A percentile compares a stretch with the other conserved stretches of the same genome.
Evolutionary conservation across 2,113 vertebrate species (phyloP).

Genomic region (Chamaea fasciata): DNA sequence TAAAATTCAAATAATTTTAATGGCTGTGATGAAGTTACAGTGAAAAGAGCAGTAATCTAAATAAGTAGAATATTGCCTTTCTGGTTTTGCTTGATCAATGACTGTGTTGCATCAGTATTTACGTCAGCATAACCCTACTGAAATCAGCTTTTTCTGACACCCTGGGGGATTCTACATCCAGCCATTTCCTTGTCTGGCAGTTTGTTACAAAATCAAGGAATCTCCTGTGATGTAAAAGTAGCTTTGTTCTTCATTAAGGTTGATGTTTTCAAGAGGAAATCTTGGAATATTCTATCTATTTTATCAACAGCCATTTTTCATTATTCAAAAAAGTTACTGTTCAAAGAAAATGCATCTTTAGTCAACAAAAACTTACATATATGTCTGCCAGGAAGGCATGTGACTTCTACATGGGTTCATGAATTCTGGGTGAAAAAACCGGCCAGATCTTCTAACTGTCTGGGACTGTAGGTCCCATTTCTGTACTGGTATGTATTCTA

Average conservation of each 20-base stretch:
- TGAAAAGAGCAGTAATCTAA: neutral
- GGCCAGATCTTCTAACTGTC: neutral
- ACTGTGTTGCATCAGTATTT: neutral
- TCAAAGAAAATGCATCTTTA: neutral
- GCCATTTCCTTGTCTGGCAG: neutral
- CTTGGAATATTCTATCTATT: neutral
- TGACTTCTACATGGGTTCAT: fast-evolving
- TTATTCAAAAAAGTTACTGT: neutral
- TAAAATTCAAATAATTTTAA: neutral
- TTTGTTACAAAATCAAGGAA: neutral
- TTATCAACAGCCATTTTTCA: neutral
- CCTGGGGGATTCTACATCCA: neutral
- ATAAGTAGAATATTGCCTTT: neutral
- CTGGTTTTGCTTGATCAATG: neutral
- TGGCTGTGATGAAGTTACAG: neutral
- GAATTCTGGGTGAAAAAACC: neutral
- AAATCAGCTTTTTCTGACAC: neutral
- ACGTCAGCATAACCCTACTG: neutral
- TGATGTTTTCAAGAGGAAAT: neutral
- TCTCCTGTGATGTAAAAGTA: neutral
- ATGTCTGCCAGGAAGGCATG: neutral
- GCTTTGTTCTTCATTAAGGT: neutral
- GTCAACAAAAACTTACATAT: neutral
- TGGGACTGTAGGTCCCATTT: neutral
- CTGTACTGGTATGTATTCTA: neutral